Evolutionary conservation across 1,140 invertebrate genomes (phyloP).

Genomic region (Heliconius hewitsoni): DNA sequence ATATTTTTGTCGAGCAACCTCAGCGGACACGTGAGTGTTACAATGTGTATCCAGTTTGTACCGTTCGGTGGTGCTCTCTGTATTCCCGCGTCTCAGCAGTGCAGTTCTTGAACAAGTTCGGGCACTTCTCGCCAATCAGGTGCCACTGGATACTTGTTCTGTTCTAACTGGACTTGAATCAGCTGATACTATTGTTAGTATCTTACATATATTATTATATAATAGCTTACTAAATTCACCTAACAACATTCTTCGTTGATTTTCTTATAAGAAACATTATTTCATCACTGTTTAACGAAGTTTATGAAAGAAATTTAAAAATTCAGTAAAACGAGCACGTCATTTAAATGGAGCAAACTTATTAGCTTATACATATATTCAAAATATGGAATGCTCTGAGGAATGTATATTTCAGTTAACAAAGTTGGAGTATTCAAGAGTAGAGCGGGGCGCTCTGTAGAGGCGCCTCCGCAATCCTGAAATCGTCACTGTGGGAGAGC

Average conservation of each 20-base stretch:
- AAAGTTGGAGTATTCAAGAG: constrained; percentile 58
- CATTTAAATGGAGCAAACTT: constrained; percentile 15
- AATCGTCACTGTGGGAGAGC: constrained; percentile 52
- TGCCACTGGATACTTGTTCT: constrained; percentile 78
- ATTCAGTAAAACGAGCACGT: constrained; percentile 45
- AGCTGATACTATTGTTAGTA: constrained; percentile 62
- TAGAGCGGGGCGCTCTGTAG: constrained; percentile 66
- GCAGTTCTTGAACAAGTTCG: constrained; percentile 76
- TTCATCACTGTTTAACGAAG: background rate
- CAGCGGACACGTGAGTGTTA: constrained; percentile 63
- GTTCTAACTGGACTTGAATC: constrained; percentile 77
- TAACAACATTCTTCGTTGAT: background rate
- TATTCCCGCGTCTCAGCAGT: constrained; percentile 52
- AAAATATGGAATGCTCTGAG: constrained; percentile 18
- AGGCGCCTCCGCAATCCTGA: constrained; percentile 62
- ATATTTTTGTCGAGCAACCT: background rate
- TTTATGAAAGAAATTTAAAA: background rate
- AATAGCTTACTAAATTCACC: constrained; percentile 1
- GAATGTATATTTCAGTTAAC: constrained; percentile 60
- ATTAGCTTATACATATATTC: background rate
- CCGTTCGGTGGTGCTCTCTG: constrained; percentile 68
- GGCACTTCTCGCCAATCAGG: constrained; percentile 73
- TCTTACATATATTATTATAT: constrained; percentile 13
- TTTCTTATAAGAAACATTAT: background rate
- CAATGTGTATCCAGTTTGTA: constrained; percentile 76